Conservation (phyloP, 2,888 invertebrate species). For the Hyposoter didymator region DNA sequence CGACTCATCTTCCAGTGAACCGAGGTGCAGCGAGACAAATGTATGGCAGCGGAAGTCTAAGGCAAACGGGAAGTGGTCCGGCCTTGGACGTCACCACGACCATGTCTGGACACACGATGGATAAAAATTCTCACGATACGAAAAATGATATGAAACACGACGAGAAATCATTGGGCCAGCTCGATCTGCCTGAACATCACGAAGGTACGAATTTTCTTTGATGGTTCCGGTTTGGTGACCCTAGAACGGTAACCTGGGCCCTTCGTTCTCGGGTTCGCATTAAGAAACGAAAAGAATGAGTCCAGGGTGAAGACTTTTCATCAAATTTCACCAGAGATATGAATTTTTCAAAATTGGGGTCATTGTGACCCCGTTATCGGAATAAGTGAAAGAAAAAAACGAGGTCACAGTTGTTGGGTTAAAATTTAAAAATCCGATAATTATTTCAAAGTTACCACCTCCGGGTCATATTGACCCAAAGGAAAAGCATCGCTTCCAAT, state of each 20-base stretch:
- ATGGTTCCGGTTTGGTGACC: not conserved
- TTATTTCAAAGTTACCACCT: not conserved
- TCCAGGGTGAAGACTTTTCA: too few species aligned
- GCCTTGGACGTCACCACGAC: slow-evolving; percentile 73
- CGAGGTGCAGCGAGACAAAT: slow-evolving; percentile 86
- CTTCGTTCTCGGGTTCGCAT: too few species aligned
- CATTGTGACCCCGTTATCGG: too few species aligned
- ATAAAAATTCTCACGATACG: slow-evolving; percentile 68
- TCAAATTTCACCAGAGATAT: too few species aligned
- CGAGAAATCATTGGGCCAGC: slow-evolving; percentile 67
- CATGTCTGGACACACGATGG: slow-evolving; percentile 61
- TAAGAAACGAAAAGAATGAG: too few species aligned
- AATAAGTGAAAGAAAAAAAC: too few species aligned
- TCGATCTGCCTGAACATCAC: slow-evolving; percentile 67
- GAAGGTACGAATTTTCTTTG: slow-evolving; percentile 51
- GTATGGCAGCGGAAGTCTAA: slow-evolving; percentile 86
- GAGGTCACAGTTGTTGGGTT: too few species aligned
- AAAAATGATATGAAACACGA: slow-evolving; percentile 72
- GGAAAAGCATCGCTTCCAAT: not conserved
- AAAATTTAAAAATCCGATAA: not conserved
- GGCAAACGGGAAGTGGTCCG: slow-evolving; percentile 84
- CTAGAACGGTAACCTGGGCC: too few species aligned
- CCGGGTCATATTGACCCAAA: not conserved
- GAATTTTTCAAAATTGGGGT: too few species aligned
- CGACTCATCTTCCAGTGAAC: slow-evolving; percentile 85